These are phyloP conservation scores for Okapia johnstoni DNA, from an alignment of 2,113 vertebrate genomes.

Conservation along the genomic window DNA sequence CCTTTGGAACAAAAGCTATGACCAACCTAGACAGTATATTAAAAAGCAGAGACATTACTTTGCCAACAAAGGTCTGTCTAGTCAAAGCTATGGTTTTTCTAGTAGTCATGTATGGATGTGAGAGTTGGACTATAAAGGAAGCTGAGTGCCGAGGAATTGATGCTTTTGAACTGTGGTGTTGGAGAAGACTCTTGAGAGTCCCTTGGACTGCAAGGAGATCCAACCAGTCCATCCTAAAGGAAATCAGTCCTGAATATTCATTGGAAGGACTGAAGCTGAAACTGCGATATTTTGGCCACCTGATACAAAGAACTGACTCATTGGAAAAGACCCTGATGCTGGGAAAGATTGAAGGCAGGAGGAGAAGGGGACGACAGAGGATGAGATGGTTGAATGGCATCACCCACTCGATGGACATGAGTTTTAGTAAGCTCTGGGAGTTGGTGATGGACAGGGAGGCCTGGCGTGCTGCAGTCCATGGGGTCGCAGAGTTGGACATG, in stretches of 20 bases:
- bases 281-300: neutral
- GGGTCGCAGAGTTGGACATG: neutral
- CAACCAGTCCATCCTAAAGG: neutral
- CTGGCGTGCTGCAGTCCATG: neutral
- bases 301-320: neutral
- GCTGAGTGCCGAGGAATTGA: accelerated
- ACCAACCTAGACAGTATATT: neutral
- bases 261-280: neutral
- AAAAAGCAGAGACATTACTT: neutral
- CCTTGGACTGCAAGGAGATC: neutral
- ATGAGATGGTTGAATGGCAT: neutral
- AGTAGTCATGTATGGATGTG: neutral
- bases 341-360: neutral
- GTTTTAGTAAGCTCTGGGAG: neutral
- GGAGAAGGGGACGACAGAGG: neutral
- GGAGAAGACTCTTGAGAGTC: neutral
- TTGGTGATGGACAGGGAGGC: neutral
- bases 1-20: neutral
- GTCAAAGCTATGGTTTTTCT: neutral
- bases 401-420: neutral
- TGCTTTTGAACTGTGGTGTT: neutral
- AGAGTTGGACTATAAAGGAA: neutral
- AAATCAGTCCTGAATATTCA: neutral
- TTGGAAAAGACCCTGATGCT: neutral
- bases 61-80: neutral